Base-by-base conservation (phyloP, 1,140 invertebrate species). In the Tetramorium parvispinum region DNA sequence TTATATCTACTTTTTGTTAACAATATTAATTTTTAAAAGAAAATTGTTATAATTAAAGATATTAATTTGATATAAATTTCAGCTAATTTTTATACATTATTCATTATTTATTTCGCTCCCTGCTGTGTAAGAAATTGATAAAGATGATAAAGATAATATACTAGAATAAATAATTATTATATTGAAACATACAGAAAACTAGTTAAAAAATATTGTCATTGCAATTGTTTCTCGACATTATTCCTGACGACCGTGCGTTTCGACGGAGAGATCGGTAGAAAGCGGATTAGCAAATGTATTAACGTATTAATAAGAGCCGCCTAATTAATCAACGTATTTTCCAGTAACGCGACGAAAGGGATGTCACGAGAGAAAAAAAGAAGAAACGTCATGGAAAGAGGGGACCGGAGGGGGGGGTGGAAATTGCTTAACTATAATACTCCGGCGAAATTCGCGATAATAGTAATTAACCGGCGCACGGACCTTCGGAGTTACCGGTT, bases 381-480 rank as follows among this genome's bases (percentile, higher is more conserved):
- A 43, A 76, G 18, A 21, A 43, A 70, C 2, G 13, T 1, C 53
- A 5, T 8, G 1, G 46, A 49, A 1, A 10, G 46, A 13, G 2
- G 2, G 18, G 1, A 55, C 24, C 21, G 4, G 16, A 11, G 0
- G 7, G 40, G 3, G 68, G 13, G 32, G 4, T 18, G 49, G 59
- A 70, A 49, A 81, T 51, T 2, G 16, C 16, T 73, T 32, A 59
- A 59, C 18, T 32, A 70, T 24, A 43, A 83, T 46, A 73, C n/a
- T 32, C 21, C 13, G n/a, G 68, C 27, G 53, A 83, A 83, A 73
- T 73, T 83, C 68, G 53, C 37, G 66, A 73, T 66, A 66, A 55
- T 66, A 66, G 53, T 78, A 85, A 78, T 78, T 79, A 85, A 85
- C 51, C 61, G 1, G 49, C 24, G 76, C 53, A 53, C 53, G 79